Conservation (phyloP, 2,113 vertebrate genomes). For the Austrofundulus limnaeus region DNA sequence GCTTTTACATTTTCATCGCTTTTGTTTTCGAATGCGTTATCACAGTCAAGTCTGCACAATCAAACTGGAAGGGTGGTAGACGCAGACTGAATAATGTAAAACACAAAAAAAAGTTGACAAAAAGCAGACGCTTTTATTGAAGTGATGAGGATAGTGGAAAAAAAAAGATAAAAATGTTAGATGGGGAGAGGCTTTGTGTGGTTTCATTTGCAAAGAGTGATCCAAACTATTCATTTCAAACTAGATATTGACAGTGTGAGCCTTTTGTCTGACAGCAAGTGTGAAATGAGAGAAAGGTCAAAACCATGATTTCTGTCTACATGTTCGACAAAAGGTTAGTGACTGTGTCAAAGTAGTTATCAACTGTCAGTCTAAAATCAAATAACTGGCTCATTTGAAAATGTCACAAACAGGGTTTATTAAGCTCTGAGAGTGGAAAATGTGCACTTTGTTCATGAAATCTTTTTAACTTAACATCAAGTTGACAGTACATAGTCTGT, state of each 20-base stretch:
- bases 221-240: slow-evolving; percentile 40
- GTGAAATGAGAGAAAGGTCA: slow-evolving; percentile 59
- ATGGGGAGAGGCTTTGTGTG: slow-evolving; percentile 11
- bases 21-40: slow-evolving; percentile 52
- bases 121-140: slow-evolving; percentile 24
- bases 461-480: slow-evolving; percentile 25
- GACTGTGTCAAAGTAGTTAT: slow-evolving; percentile 50
- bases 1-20: slow-evolving; percentile 38
- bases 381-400: slow-evolving; percentile 42
- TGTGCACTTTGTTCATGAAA: slow-evolving; percentile 6
- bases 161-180: neutral
- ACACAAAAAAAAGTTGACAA: slow-evolving; percentile 12
- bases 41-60: slow-evolving; percentile 40
- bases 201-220: slow-evolving; percentile 44
- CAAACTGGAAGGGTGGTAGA: slow-evolving; percentile 36
- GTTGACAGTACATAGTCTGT: slow-evolving; percentile 2
- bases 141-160: slow-evolving; percentile 21
- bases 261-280: slow-evolving; percentile 48
- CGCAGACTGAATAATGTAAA: slow-evolving; percentile 33
- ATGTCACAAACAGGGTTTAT: slow-evolving; percentile 56
- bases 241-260: slow-evolving; percentile 45
- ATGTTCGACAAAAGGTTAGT: slow-evolving; percentile 66
- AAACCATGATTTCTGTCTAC: slow-evolving; percentile 60
- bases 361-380: slow-evolving; percentile 49
- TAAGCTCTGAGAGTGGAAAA: slow-evolving; percentile 32